Conservation (phyloP, 2,113 vertebrate genomes). For the Fregata magnificens region DNA sequence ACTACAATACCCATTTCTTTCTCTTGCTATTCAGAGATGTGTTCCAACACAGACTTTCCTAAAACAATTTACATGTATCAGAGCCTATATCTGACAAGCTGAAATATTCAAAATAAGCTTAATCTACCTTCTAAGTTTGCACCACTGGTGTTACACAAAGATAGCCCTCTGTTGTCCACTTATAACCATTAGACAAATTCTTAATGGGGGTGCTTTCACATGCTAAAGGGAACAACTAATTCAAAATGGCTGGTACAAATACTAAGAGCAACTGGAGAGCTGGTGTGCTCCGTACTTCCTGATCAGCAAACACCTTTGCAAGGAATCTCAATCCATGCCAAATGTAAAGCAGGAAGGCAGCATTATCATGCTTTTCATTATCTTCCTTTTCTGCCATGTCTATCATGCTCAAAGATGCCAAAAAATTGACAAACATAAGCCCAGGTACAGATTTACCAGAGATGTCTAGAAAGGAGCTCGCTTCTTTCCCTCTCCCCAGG, state of each 20-base stretch:
- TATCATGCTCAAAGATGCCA: neutral
- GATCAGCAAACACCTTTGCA: neutral
- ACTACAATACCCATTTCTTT: slow-evolving; percentile 34
- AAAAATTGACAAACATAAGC: neutral
- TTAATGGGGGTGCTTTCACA: neutral
- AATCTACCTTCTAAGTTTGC: neutral
- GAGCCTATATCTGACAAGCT: neutral
- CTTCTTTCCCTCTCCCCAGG: neutral
- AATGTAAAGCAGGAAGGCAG: neutral
- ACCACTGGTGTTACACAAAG: neutral
- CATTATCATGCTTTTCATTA: neutral
- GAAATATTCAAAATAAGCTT: neutral
- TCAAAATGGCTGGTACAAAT: neutral
- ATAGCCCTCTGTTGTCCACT: neutral
- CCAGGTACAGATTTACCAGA: neutral
- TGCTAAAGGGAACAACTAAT: neutral
- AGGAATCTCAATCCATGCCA: neutral
- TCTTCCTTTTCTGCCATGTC: neutral
- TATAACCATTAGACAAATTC: neutral
- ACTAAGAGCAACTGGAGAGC: neutral
- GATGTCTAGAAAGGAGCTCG: neutral
- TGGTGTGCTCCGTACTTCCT: neutral
- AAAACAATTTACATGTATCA: neutral
- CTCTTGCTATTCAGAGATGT: slow-evolving; percentile 10
- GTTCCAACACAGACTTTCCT: neutral